Percentiles rank a stretch among this genome's conserved stretches.
phyloP scores from a whole-genome alignment of 2,113 vertebrate species.

The Microcebus jonahi region DNA sequence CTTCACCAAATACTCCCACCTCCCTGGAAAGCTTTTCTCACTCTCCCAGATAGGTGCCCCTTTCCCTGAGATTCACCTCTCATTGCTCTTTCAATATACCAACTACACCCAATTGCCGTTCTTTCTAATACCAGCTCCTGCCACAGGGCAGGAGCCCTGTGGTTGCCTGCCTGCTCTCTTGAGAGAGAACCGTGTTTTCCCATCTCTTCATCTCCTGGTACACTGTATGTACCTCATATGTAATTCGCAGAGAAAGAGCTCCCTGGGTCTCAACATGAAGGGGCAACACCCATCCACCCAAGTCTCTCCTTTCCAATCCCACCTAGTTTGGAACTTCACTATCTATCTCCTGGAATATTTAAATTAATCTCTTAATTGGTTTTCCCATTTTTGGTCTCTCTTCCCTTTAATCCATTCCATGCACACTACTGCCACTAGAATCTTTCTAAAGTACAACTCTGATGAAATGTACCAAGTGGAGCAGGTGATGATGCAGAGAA shows the following conservation, averaged over 20 bases:
- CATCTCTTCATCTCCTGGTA: not conserved
- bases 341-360: not conserved
- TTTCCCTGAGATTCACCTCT: not conserved
- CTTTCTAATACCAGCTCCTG: no score
- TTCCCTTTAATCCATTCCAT: not conserved
- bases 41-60: not conserved
- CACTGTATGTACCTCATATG: not conserved
- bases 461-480: not conserved
- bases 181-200: not conserved
- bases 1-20: not conserved
- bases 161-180: not conserved
- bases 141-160: no score
- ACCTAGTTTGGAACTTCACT: not conserved
- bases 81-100: not conserved
- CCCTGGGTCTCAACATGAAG: not conserved
- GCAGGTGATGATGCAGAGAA: not conserved
- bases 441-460: not conserved
- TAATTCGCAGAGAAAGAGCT: not conserved
- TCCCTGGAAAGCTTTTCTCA: not conserved
- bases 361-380: not conserved
- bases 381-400: not conserved
- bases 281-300: not conserved
- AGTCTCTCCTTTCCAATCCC: constrained; percentile 9
- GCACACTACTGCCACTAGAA: not conserved
- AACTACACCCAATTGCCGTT: not conserved